These are phyloP conservation scores for Cyanoderma ruficeps DNA, from an alignment of 2,113 vertebrate species.

Conservation along the genomic window DNA sequence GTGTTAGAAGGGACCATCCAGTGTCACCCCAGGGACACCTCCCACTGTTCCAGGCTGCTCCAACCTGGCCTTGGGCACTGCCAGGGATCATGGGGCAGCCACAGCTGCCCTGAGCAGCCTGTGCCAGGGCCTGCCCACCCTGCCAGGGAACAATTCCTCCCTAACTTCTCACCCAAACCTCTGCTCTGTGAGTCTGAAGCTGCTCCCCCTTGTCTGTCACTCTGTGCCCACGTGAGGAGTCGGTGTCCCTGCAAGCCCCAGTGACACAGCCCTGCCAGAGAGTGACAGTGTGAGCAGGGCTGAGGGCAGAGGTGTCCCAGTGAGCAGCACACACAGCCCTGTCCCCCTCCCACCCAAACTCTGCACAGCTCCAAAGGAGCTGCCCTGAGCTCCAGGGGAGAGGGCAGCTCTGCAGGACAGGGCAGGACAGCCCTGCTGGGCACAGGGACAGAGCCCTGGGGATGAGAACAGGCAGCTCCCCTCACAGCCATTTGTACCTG, in stretches of 20 bases:
- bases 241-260: neutral
- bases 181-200: neutral
- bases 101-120: neutral
- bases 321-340: neutral
- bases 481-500: accelerated
- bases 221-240: neutral
- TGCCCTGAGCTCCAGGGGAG: neutral
- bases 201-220: neutral
- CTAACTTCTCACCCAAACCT: too few relatives aligned
- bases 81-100: neutral
- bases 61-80: neutral
- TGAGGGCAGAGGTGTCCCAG: too few relatives aligned
- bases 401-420: neutral
- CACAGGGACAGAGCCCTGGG: accelerated
- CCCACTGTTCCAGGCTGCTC: neutral
- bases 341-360: neutral
- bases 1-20: neutral
- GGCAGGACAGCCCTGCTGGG: neutral
- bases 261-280: neutral
- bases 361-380: neutral
- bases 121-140: neutral
- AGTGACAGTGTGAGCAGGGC: accelerated
- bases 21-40: neutral
- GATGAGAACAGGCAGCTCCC: accelerated
- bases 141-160: too few relatives aligned